Conservation (phyloP, 64 coral and sea anemone genomes). For the Stichodactyla mertensii region DNA sequence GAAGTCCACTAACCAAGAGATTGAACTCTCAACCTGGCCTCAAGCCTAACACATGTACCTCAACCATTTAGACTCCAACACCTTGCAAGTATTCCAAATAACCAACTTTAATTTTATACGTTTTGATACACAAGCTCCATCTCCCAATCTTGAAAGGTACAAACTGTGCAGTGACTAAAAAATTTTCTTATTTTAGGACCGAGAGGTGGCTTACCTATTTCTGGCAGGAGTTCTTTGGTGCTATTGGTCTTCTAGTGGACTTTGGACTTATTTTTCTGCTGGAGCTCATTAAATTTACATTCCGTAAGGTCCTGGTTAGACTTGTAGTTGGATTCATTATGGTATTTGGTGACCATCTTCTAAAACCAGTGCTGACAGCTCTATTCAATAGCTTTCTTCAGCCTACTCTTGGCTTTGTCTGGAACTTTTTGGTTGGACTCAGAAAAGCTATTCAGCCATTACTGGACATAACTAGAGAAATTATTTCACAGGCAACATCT, state of each 20-base stretch:
- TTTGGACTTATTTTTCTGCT: constrained; percentile 73
- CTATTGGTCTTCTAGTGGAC: constrained; percentile 57
- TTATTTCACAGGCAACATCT: constrained; percentile 27
- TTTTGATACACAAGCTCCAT: too few species aligned
- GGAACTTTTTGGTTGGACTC: constrained; percentile 63
- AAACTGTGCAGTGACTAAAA: neutral
- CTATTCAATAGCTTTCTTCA: constrained; percentile 76
- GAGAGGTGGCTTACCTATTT: constrained; percentile 83
- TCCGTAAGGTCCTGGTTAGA: constrained; percentile 51
- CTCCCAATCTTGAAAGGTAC: neutral
- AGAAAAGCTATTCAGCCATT: constrained; percentile 76
- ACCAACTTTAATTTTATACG: too few species aligned
- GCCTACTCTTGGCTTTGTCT: constrained; percentile 47
- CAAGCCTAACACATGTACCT: too few species aligned
- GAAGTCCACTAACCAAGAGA: too few species aligned
- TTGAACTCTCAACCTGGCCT: too few species aligned
- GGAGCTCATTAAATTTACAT: constrained; percentile 52
- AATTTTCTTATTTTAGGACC: constrained; percentile 29
- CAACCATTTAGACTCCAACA: too few species aligned
- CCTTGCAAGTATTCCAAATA: too few species aligned
- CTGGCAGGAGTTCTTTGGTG: constrained; percentile 80
- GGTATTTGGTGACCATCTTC: constrained; percentile 59
- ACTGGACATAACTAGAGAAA: constrained; percentile 50
- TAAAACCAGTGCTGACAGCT: constrained; percentile 52
- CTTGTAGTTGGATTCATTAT: constrained; percentile 53